These are phyloP conservation scores for Gari tellinella DNA, from an alignment of 2,888 invertebrate species.

Conservation along the genomic window DNA sequence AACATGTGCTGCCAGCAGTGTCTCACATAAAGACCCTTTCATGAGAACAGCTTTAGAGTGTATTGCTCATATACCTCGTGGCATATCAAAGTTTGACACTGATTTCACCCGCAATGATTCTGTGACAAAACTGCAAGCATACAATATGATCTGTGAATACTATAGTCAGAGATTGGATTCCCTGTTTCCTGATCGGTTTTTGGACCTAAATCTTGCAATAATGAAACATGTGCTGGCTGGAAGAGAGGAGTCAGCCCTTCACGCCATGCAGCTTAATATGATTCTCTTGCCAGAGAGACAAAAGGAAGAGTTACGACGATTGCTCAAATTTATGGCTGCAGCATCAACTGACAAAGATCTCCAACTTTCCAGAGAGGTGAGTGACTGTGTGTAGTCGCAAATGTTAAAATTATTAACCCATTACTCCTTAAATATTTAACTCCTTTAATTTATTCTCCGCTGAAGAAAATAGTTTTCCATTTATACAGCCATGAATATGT, in stretches of 20 bases:
- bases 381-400: too few relatives aligned
- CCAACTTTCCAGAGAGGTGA: slow-evolving; percentile 72
- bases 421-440: too few relatives aligned
- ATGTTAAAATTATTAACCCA: too few relatives aligned
- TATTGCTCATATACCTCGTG: slow-evolving; percentile 79
- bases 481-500: too few relatives aligned
- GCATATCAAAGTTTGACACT: slow-evolving; percentile 75
- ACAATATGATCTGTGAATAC: slow-evolving; percentile 76
- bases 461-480: too few relatives aligned
- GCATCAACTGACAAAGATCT: slow-evolving; percentile 70
- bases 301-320: slow-evolving; percentile 78
- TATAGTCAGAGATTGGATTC: slow-evolving; percentile 68
- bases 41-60: slow-evolving; percentile 78
- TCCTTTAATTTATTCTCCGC: too few relatives aligned
- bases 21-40: slow-evolving; percentile 71
- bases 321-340: slow-evolving; percentile 79
- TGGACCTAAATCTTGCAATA: slow-evolving; percentile 80
- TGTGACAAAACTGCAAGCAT: slow-evolving; percentile 77
- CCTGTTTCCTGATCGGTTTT: slow-evolving; percentile 78
- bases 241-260: slow-evolving; percentile 66
- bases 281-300: slow-evolving; percentile 75
- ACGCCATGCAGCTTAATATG: slow-evolving; percentile 80
- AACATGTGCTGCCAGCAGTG: slow-evolving; percentile 57
- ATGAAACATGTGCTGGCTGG: slow-evolving; percentile 79
- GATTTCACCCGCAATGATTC: slow-evolving; percentile 69